Base-by-base conservation (phyloP, 2,797 vertebrate genomes). In the Lerista edwardsae region DNA sequence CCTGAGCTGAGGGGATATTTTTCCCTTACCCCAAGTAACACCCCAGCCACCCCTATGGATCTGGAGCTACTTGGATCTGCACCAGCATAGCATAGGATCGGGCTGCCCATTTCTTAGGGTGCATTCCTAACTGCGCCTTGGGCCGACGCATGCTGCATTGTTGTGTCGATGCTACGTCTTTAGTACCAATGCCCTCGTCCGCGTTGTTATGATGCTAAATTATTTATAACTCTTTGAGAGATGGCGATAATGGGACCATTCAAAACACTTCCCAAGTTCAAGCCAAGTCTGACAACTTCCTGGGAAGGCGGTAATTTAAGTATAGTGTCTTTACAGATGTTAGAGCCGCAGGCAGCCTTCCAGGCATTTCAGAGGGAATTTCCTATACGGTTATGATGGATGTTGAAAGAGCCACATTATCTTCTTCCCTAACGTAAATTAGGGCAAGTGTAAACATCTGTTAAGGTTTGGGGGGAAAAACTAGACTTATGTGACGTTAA, bases 231-330 rank as follows among this genome's bases (percentile, higher is more conserved):
- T 79, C 10, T 31, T 72, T 44, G 36, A 51, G 75, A 84, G n/a
- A 79, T 72, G 67, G 51, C 15, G 73, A 23, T 64, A 72, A 72
- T 73, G 31, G 34, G 29, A 79, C 36, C 72, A 79, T 64, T 75
- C 27, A 68, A 82, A 81, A 82, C 15, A 77, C 59, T 76, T 74
- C 51, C 39, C 64, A 62, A 4, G 19, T 65, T 81, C 44, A 59
- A 72, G 41, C 75, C 61, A 86, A 55, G 59, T 77, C 59, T 84
- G 68, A 57, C 67, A 67, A 72, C 51, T 77, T 81, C 47, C 59
- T 51, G 19, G 68, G 68, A 47, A 73, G 61, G 47, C 59, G 23
- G 21, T 67, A 78, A 84, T 68, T 59, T 61, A n/a, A 82, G 39
- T n/a, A 73, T 69, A 82, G 78, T 47, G 67, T 81, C 6, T 12